Base-by-base conservation (phyloP, 1,140 invertebrate species). In the Drosophila novamexicana region DNA sequence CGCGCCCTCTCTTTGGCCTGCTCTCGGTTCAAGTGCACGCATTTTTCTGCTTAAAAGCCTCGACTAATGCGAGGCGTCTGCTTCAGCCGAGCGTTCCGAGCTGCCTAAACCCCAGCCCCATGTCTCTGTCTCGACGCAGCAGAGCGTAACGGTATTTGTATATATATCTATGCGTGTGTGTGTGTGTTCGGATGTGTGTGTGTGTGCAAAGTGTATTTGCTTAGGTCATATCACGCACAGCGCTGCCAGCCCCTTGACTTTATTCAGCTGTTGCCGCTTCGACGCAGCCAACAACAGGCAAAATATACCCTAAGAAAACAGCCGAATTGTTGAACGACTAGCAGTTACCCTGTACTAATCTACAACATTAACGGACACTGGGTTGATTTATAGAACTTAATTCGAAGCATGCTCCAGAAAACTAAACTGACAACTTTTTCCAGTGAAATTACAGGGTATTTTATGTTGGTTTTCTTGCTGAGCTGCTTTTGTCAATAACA, bases 1-100 rank as follows among this genome's bases (percentile, higher is more conserved):
- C 18, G 18, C 14, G 1, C 36, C 8, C 7, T 8, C 22, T 7
- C 22, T 6, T 18, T 14, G 1, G 1, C 54, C n/a, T 14, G 32
- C 34, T 32, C 42, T 12, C 62, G 36, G 63, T 81, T 83, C 79
- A 89, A 90, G 85, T 84, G 84, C 81, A 89, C 84, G 85, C 84
- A 89, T 90, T 89, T 89, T 90, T 89, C 85, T 90, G 84, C 84
- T 84, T 89, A 89, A 89, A 90, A 84, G 84, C 84, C 85, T 70
- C 77, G 81, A 90, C 84, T 89, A 89, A 90, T 90, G 84, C 85
- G 74, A 74, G 70, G 75, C 78, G 73, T 75, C 68, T 77, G 74
- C 58, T 70, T 70, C 42, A 69, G 61, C 42, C 22, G 32, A 54
- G 39, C 40, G 36, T 52, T 32, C 50, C 64, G 18, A 18, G 53